These are phyloP conservation scores for Frankliniella intonsa DNA, from an alignment of 2,888 invertebrate species.

Conservation along the genomic window DNA sequence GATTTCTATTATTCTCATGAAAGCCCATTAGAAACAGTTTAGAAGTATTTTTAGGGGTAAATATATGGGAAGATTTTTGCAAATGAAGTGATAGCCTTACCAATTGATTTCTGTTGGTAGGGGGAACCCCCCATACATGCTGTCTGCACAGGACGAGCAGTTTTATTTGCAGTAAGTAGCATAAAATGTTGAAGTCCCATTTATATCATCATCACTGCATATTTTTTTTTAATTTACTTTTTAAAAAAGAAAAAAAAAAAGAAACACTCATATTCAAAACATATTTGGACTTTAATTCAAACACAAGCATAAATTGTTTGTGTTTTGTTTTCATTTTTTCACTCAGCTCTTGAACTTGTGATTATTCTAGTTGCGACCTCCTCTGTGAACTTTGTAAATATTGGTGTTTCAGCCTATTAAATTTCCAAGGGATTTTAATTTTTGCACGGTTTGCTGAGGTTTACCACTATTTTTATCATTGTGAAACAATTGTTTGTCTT, in stretches of 20 bases:
- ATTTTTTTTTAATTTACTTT: slow-evolving; percentile 30
- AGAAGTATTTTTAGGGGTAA: too few relatives aligned
- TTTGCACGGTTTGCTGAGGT: too few relatives aligned
- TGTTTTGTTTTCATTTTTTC: background rate
- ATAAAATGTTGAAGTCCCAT: slow-evolving; percentile 14
- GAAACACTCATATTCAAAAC: background rate
- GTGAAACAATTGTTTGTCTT: too few relatives aligned
- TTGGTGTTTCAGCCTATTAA: background rate
- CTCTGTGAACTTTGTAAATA: background rate
- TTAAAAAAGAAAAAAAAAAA: slow-evolving; percentile 35
- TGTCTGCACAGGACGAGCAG: slow-evolving; percentile 37
- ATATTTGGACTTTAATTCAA: background rate
- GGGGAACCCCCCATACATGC: slow-evolving; percentile 37
- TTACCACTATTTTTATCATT: too few relatives aligned
- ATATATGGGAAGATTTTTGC: too few relatives aligned
- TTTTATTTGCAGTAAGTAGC: slow-evolving; percentile 39
- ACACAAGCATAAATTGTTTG: slow-evolving; percentile 37
- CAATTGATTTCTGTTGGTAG: slow-evolving; percentile 37
- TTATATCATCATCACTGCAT: background rate
- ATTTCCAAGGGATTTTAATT: too few relatives aligned
- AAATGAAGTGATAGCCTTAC: slow-evolving; percentile 29
- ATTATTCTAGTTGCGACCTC: background rate
- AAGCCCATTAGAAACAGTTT: too few relatives aligned
- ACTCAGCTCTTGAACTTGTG: background rate
- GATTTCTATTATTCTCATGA: too few relatives aligned